phyloP scores from a whole-genome alignment of 2,113 vertebrate species.

The Scolopax mira region DNA sequence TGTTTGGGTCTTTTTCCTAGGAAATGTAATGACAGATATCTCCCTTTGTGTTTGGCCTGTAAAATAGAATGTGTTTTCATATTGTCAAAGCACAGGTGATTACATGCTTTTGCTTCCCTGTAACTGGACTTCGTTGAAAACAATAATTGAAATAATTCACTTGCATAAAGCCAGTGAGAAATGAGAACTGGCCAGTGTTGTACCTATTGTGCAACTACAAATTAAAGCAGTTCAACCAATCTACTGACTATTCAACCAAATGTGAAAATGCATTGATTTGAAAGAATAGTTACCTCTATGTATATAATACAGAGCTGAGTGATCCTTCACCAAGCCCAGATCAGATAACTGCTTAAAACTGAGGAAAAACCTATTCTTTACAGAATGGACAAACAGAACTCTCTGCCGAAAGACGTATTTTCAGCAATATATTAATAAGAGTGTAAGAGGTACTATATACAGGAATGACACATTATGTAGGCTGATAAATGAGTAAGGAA shows the following conservation, averaged over 20 bases:
- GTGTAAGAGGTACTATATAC: neutral
- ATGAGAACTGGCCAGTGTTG: neutral
- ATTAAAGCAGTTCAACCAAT: neutral
- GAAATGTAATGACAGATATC: neutral
- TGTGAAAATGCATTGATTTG: neutral
- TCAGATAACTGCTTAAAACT: neutral
- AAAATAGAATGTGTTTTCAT: neutral
- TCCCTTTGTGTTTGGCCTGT: neutral
- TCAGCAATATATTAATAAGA: neutral
- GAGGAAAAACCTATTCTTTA: neutral
- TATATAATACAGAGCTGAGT: neutral
- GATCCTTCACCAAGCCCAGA: neutral
- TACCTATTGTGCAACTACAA: neutral
- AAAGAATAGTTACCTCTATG: neutral
- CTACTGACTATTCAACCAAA: neutral
- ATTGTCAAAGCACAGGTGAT: neutral
- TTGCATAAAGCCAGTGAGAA: neutral
- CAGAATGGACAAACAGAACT: neutral
- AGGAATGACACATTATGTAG: neutral
- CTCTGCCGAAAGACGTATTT: neutral
- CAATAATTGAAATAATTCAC: neutral
- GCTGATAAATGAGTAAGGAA: neutral
- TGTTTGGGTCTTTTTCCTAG: neutral
- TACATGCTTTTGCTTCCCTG: neutral
- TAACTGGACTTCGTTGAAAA: neutral